Conservation (phyloP, 2,797 vertebrate species). For the Tinamus major region DNA sequence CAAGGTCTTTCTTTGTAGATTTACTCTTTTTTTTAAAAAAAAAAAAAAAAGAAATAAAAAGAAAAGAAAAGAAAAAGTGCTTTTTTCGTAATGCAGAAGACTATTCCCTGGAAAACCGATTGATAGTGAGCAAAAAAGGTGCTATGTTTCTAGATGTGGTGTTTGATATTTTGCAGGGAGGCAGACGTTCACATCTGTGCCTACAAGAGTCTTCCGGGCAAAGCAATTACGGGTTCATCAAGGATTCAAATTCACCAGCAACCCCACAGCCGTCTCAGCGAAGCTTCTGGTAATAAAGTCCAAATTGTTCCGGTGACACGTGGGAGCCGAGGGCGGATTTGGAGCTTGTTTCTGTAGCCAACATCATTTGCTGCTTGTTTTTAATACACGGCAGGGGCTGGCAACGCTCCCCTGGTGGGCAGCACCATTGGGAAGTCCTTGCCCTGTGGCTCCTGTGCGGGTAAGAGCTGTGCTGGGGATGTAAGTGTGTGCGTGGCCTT, state of each 20-base stretch:
- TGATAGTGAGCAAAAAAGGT: not conserved
- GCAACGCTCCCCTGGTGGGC: rapidly evolving
- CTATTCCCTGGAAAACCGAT: not conserved
- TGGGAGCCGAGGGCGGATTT: not conserved
- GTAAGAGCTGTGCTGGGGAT: not conserved
- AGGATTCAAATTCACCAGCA: conserved; percentile 24
- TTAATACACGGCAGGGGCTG: not conserved
- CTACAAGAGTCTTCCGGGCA: not conserved
- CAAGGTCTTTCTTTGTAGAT: not conserved
- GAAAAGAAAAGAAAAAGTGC: not conserved
- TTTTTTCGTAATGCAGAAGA: not conserved
- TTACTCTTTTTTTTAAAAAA: not conserved
- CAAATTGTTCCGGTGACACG: not conserved
- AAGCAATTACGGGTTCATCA: conserved; percentile 34
- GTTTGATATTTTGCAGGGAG: not conserved
- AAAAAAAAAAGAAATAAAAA: no score
- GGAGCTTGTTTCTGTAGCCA: not conserved
- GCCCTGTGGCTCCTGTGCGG: rapidly evolving
- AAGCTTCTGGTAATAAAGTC: conserved; percentile 13
- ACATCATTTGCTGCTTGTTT: not conserved
- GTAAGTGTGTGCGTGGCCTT: rapidly evolving
- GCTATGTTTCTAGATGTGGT: not conserved
- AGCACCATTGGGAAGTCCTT: not conserved
- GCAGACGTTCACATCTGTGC: rapidly evolving
- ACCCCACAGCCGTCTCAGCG: not conserved